Evolutionary conservation across 2,113 vertebrate genomes (phyloP), one percentile per base, ranked within the genome.

Genomic region (Corydoras maculifer): DNA sequence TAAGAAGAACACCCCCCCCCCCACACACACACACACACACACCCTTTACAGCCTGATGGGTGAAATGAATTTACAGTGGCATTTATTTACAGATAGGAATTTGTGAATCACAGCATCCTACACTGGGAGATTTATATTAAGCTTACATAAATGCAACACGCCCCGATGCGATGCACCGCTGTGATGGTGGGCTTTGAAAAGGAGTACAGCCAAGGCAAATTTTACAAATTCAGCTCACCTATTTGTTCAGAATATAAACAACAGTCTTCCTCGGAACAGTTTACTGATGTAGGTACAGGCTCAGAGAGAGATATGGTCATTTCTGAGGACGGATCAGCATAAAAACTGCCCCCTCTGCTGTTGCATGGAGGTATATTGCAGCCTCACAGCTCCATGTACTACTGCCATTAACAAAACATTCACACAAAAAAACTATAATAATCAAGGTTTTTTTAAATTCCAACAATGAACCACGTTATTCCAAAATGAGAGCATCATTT

Each of bases 401-500:
- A 60, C 53, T 29, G 60, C 18, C 25, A 75, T 61, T 68, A 73
- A 70, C 62, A 49, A 73, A 60, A 58, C 58, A 69, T 76, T 58
- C 18, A 25, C 18, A 58, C n/a, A 72, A 58, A 43, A 43, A 43
- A 43, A 2, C 0, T 43, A 25, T 25, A 25, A 25, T 25, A 25
- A 43, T 30, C 13, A 72, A 5, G 9, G 50, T 73, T 72, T 68
- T 18, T 72, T 63, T 68, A 63, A 67, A 62, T 64, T 70, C 65
- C 66, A 50, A 75, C 60, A 4, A 35, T 43, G 14, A 65, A 67
- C 29, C 50, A 66, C 58, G 67, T 43, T 86, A 82, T 86, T 80
- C 85, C 88, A 85, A 87, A 72, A 69, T 76, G 75, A 73, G 53
- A 58, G 48, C 25, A 15, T 14, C 32, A 91, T 90, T 91, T 89